Percentiles rank a stretch among this genome's conserved stretches.
Evolutionary conservation across 1,140 invertebrate genomes (phyloP).

Genomic region (Chrysomallon squamiferum): DNA sequence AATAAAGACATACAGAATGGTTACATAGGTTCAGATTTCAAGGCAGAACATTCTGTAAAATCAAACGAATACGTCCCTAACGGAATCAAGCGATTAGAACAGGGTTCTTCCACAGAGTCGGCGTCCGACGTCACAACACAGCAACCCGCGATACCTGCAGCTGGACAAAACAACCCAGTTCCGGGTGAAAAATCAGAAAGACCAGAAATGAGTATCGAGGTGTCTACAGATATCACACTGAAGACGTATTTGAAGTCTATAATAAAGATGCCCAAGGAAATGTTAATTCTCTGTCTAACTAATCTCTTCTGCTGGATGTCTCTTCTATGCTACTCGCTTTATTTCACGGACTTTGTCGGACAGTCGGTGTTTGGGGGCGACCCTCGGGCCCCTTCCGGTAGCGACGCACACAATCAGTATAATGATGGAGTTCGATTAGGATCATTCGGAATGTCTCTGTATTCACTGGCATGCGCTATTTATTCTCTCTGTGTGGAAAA

Average conservation of each 20-base stretch:
- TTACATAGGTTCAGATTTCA: neutral
- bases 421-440: conserved; percentile 92
- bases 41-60: neutral
- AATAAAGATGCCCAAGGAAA: conserved; percentile 84
- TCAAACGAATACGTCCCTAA: neutral
- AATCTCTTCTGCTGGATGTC: conserved; percentile 99
- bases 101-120: too few relatives aligned
- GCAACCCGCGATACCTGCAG: neutral
- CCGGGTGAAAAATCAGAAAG: neutral
- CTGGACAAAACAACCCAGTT: neutral
- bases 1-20: neutral
- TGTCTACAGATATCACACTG: conserved; percentile 58
- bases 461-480: conserved; percentile 90
- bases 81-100: too few relatives aligned
- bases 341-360: conserved; percentile 97
- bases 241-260: conserved; percentile 87
- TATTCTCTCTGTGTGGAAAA: conserved; percentile 91
- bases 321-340: conserved; percentile 94
- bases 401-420: conserved; percentile 67
- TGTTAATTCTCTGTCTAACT: conserved; percentile 87
- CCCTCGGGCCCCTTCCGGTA: conserved; percentile 72
- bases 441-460: conserved; percentile 96
- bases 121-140: neutral
- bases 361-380: conserved; percentile 93
- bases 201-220: conserved; percentile 9